Percentiles rank a stretch among this genome's conserved stretches.
Evolutionary conservation across 2,797 vertebrate species (phyloP).

Genomic region (Neostethus bicornis): DNA sequence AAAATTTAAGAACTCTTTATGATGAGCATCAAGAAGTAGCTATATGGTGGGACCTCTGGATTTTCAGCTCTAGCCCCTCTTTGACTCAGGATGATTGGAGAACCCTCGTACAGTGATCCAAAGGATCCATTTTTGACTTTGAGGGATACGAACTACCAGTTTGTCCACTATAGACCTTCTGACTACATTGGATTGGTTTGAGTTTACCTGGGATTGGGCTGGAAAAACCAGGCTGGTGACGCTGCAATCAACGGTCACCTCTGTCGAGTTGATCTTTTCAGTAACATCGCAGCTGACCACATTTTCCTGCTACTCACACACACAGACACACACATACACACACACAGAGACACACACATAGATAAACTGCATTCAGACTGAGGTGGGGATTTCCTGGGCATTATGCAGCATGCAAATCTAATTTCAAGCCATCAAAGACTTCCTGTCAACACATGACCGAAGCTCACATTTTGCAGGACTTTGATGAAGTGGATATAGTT

Average conservation of each 20-base stretch:
- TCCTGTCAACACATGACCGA: not conserved
- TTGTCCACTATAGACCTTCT: too few species aligned
- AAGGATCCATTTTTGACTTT: too few species aligned
- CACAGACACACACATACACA: constrained; percentile 8
- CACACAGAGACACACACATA: constrained; percentile 13
- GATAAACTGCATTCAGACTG: not conserved
- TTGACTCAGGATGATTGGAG: too few species aligned
- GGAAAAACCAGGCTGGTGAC: constrained; percentile 86
- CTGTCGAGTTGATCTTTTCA: constrained; percentile 77
- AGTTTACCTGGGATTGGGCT: constrained; percentile 82
- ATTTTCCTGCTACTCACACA: constrained; percentile 84
- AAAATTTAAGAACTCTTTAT: too few species aligned
- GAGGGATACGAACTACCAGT: too few species aligned
- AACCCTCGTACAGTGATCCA: too few species aligned
- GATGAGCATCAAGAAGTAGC: too few species aligned
- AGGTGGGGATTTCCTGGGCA: not conserved
- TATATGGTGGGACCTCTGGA: too few species aligned
- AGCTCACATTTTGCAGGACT: constrained; percentile 74
- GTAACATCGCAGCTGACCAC: constrained; percentile 84
- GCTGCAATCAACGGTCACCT: constrained; percentile 79
- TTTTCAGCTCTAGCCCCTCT: too few species aligned
- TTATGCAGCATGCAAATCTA: not conserved
- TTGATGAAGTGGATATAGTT: constrained; percentile 88
- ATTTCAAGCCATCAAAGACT: not conserved
- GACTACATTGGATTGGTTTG: not conserved